phyloP scores from a whole-genome alignment of 2,113 vertebrate species.

The Fulica atra region DNA sequence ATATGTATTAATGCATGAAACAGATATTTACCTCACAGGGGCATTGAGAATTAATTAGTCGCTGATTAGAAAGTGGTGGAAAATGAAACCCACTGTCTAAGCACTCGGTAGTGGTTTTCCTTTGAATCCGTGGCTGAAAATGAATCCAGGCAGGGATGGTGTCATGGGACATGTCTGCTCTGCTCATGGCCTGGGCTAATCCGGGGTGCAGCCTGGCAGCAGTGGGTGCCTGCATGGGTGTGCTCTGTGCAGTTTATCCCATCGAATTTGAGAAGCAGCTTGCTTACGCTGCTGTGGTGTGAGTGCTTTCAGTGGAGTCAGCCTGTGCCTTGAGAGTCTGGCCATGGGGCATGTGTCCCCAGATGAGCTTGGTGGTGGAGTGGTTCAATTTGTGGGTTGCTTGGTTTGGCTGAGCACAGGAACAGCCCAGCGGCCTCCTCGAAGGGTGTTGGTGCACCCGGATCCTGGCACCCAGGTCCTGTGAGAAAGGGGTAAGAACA shows the following conservation, averaged over 20 bases:
- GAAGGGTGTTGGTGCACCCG: rapidly evolving
- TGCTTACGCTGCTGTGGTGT: rapidly evolving
- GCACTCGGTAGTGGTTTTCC: background rate
- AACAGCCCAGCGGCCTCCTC: rapidly evolving
- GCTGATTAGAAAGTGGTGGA: conserved; percentile 37
- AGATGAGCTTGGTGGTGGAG: rapidly evolving
- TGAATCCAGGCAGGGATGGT: rapidly evolving
- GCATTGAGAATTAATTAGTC: conserved; percentile 69
- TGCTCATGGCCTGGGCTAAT: rapidly evolving
- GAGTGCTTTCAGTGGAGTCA: rapidly evolving
- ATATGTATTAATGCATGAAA: conserved; percentile 71
- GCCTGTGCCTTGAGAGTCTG: rapidly evolving
- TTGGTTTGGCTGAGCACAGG: rapidly evolving
- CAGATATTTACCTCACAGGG: conserved; percentile 70
- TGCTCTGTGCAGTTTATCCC: rapidly evolving
- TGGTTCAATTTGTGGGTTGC: rapidly evolving
- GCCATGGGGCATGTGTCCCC: background rate
- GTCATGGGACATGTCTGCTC: rapidly evolving
- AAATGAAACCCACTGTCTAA: conserved; percentile 23
- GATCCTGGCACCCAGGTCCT: background rate
- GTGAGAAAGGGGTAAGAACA: background rate
- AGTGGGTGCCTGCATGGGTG: rapidly evolving
- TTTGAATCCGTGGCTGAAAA: background rate
- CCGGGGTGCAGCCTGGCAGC: background rate
- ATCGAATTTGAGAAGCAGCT: rapidly evolving